phyloP scores from a whole-genome alignment of 2,797 vertebrate species.

The Leptatherina wallacei region DNA sequence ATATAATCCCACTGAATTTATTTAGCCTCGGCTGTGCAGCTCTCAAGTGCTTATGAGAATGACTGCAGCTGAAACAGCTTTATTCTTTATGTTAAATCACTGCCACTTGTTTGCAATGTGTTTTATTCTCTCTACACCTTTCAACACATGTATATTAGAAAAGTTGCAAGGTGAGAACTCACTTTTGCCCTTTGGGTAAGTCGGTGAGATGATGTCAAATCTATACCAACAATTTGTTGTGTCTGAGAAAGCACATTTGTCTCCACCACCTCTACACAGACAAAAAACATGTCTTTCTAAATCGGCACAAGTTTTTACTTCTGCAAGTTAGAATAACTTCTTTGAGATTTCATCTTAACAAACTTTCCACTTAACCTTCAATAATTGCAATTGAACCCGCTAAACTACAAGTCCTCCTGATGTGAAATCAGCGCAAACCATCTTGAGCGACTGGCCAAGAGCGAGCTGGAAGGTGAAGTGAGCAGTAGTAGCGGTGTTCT shows the following conservation, averaged over 20 bases:
- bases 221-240: background rate
- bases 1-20: slow-evolving; percentile 23
- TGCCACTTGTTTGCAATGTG: slow-evolving; percentile 26
- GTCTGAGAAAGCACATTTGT: background rate
- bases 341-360: background rate
- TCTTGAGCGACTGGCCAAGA: slow-evolving; percentile 32
- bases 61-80: slow-evolving; percentile 33
- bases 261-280: background rate
- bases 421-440: slow-evolving; percentile 28
- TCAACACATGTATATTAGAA: slow-evolving; percentile 4
- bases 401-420: background rate
- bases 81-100: slow-evolving; percentile 28
- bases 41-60: slow-evolving; percentile 19
- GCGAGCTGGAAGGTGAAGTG: slow-evolving; percentile 30
- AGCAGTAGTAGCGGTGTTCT: slow-evolving; percentile 72
- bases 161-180: background rate
- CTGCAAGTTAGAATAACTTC: background rate
- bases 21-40: slow-evolving; percentile 37
- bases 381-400: background rate
- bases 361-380: background rate
- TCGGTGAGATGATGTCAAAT: background rate
- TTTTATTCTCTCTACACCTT: slow-evolving; percentile 12
- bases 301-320: background rate
- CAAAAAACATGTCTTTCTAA: background rate
- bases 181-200: slow-evolving; percentile 12